Conservation (phyloP, 2,888 invertebrate genomes). For the Dascillus cervinus region DNA sequence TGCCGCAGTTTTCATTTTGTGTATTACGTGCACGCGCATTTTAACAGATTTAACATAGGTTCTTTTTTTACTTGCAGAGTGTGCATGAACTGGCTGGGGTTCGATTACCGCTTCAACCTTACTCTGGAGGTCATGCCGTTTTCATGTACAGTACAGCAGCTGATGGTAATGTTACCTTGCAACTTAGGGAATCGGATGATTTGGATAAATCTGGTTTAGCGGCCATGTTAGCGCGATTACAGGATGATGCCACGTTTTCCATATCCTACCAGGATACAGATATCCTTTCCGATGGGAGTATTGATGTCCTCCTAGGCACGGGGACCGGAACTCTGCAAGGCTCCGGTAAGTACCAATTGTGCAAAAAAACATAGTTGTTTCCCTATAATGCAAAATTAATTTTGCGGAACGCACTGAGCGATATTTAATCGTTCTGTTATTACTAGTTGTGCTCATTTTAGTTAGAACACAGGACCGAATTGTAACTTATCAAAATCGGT, state of each 20-base stretch:
- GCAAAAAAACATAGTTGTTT: no score
- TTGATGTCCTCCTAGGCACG: constrained; percentile 50
- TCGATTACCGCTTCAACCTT: constrained; percentile 47
- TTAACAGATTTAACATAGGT: no score
- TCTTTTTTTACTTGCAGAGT: constrained; percentile 30
- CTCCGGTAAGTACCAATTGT: constrained; percentile 37
- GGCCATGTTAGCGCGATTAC: constrained; percentile 44
- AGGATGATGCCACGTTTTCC: constrained; percentile 60
- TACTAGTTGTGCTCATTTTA: no score
- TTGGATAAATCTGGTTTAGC: constrained; percentile 42
- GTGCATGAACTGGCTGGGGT: constrained; percentile 42
- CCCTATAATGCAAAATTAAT: no score
- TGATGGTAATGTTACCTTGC: constrained; percentile 56
- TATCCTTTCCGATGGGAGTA: constrained; percentile 56
- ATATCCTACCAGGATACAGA: constrained; percentile 70
- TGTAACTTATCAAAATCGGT: no score
- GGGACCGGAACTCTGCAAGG: constrained; percentile 48
- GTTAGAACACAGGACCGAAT: no score
- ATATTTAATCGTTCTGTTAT: no score
- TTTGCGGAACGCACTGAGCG: no score
- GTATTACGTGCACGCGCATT: no score
- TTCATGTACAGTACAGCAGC: constrained; percentile 63
- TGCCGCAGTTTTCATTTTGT: constrained; percentile 12
- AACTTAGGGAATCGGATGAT: constrained; percentile 53
- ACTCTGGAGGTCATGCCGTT: constrained; percentile 54